Conservation (phyloP, 1,140 invertebrate genomes). For the Zaprionus davidi region DNA sequence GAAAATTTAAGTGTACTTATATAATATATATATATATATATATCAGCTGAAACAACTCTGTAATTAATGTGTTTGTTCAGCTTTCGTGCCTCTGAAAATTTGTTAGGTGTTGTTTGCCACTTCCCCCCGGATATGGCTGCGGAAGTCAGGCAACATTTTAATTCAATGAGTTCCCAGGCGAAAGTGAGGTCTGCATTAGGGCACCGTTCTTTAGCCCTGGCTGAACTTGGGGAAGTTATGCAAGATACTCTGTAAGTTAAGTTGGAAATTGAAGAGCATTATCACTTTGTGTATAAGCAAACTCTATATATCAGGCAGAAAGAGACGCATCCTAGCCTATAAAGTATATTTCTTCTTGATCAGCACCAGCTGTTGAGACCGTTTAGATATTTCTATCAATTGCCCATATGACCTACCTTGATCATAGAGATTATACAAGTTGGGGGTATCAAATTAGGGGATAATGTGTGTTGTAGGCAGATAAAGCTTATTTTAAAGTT, state of each 20-base stretch:
- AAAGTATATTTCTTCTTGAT: no score
- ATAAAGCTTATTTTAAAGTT: no score
- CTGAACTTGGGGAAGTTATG: not conserved
- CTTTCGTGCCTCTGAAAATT: constrained; percentile 64
- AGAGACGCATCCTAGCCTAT: no score
- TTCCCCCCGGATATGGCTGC: constrained; percentile 28
- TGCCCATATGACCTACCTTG: no score
- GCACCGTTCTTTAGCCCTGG: not conserved
- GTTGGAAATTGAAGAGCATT: not conserved
- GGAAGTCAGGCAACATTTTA: constrained; percentile 66
- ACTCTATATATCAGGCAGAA: no score
- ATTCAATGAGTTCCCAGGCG: constrained; percentile 53
- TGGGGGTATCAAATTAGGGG: no score
- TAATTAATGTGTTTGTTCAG: constrained; percentile 80
- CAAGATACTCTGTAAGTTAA: not conserved
- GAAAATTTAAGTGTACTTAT: constrained; percentile 1
- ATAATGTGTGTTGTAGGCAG: no score
- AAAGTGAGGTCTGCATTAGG: constrained; percentile 1
- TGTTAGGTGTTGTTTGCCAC: constrained; percentile 55
- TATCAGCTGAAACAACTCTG: constrained; percentile 42
- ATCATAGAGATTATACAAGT: no score
- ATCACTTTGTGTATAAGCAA: no score
- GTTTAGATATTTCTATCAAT: no score
- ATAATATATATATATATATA: not conserved
- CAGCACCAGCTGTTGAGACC: no score